Evolutionary conservation across 2,113 vertebrate genomes (phyloP), one percentile per base, ranked within the genome.

Genomic region (Silurus asotus): DNA sequence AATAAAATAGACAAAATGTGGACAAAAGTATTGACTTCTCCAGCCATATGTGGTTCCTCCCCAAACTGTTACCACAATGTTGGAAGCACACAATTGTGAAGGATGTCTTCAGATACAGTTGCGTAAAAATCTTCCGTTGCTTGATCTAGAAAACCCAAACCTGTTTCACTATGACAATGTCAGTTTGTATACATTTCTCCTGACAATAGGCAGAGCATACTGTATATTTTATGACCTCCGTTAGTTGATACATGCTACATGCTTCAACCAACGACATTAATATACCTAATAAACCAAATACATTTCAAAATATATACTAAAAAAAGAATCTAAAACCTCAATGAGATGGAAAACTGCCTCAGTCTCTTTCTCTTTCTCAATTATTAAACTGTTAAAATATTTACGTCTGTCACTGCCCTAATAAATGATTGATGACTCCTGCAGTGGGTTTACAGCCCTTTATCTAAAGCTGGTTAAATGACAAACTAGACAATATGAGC

Each of bases 351-450:
- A 14, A 11, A 59, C 45, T 17, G 58, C 25, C 49, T 56, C 25
- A 14, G 10, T 17, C 19, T 6, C n/a, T 65, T 10, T 45, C 49
- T 56, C 51, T 69, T 15, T 55, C 75, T 85, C 49, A 15, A 78
- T 85, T 85, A 85, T 65, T 85, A 23, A 85, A 85, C 84, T 56
- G 48, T 23, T 85, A 28, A 85, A 85, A 85, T 85, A 85, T 85
- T 85, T 78, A 85, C 17, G 1, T 55, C 84, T 59, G 37, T 78
- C 75, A 56, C 49, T n/a, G 74, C 74, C 17, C 10, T 77, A 49
- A 55, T 85, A 69, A 85, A 85, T 85, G 25, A 67, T 79, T 67
- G 5, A 85, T 78, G 48, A 56, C 74, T 58, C 6, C 10, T 67
- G 75, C 61, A 79, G 72, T 45, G 64, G 23, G 59, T 49, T 77